Evolutionary conservation across 2,113 vertebrate species (phyloP).

Genomic region (Mormyrus lacerda): DNA sequence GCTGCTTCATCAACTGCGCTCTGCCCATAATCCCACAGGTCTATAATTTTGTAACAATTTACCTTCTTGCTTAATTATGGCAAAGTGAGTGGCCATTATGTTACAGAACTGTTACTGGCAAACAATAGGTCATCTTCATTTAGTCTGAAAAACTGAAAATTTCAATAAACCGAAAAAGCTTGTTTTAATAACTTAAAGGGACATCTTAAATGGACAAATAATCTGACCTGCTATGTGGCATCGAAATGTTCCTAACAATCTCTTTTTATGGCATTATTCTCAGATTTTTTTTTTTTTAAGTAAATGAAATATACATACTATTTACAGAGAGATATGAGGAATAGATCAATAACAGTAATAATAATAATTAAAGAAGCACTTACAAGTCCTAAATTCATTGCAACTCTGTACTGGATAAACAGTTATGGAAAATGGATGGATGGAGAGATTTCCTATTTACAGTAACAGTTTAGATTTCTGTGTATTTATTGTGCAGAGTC

Average conservation of each 20-base stretch:
- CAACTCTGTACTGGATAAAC: background rate
- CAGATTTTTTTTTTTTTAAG: background rate
- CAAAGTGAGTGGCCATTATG: background rate
- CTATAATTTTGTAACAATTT: background rate
- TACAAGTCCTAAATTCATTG: background rate
- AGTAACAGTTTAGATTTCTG: background rate
- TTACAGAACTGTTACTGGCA: background rate
- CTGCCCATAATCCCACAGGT: background rate
- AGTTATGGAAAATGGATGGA: background rate
- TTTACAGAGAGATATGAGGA: background rate
- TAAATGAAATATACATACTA: background rate
- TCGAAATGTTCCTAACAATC: background rate
- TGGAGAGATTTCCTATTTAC: background rate
- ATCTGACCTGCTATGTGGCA: background rate
- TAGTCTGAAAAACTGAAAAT: background rate
- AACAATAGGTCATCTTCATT: background rate
- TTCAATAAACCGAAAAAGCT: background rate
- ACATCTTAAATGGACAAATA: background rate
- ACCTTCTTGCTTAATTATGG: background rate
- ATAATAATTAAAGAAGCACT: background rate
- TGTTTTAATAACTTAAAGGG: background rate
- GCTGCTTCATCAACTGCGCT: background rate
- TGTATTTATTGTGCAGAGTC: conserved; percentile 14
- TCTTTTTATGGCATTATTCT: background rate
- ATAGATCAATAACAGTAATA: background rate